Evolutionary conservation across 53 echinoderm and acorn worm species (phyloP).

Genomic region (Paracentrotus lividus): DNA sequence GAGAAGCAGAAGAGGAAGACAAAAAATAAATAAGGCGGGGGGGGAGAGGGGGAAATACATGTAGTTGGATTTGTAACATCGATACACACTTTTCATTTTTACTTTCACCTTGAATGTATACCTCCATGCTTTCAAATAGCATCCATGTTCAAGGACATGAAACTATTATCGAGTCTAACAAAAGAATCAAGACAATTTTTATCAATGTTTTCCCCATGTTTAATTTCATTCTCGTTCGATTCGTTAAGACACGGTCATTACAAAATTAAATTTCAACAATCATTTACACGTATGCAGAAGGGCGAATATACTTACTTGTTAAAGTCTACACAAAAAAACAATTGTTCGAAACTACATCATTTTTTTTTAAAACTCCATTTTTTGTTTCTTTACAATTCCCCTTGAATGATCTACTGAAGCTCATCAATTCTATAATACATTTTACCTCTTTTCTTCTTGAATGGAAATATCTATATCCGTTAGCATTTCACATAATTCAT

Average conservation of each 20-base stretch:
- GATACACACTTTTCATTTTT: no score
- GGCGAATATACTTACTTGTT: background rate
- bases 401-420: background rate
- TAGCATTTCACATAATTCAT: background rate
- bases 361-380: no score
- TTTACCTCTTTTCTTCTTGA: background rate
- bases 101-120: no score
- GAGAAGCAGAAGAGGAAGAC: background rate
- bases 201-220: background rate
- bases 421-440: background rate
- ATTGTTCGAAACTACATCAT: background rate
- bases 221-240: background rate
- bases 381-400: background rate
- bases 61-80: background rate
- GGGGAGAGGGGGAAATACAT: background rate
- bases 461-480: background rate
- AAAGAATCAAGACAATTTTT: background rate
- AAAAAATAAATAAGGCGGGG: background rate
- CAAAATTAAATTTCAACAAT: background rate
- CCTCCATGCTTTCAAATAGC: no score
- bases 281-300: background rate
- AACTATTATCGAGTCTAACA: background rate
- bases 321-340: background rate
- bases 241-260: conserved; percentile 13
- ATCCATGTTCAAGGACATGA: background rate